Base-by-base conservation (phyloP, 2,797 vertebrate species). In the Arrhamphus sclerolepis region DNA sequence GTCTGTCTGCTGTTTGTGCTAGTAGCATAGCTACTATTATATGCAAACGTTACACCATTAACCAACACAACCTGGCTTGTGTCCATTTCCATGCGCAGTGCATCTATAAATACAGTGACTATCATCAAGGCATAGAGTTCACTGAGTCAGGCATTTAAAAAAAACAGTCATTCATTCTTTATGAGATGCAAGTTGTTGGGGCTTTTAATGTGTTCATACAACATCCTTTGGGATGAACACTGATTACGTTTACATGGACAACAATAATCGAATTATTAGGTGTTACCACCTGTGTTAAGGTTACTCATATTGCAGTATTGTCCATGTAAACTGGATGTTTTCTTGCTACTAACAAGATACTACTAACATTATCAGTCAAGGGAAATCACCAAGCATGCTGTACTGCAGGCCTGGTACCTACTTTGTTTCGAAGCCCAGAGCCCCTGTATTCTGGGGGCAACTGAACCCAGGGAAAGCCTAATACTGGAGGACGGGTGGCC, bases 361-460 rank as follows among this genome's bases (percentile, higher is more conserved):
- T 55, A 7, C 72, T 75, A 67, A 47, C 72, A 61, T 53, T 66
- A 68, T 64, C 62, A 75, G 65, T 59, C 26, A 7, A 26, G n/a
- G 9, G 16, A 39, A 55, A 64, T 61, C 74, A 85, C 54, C 75
- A 69, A 81, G 66, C 87, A 89, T 92, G 86, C 89, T 71, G 34
- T 58, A 40, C 52, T 72, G 63, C 72, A 68, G 52, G 50, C 46
- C 40, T 38, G 60, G 82, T 85, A 94, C 92, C 83, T 94, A 94
- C 93, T 94, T 94, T 93, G 80, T 92, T 93, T 84, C 89, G 89
- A 64, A 93, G 58, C 44, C 90, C 89, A 89, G 91, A 91, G 89
- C 91, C 92, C 75, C 93, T 89, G 83, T 94, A 95, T 74, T 95
- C 93, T 64, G 92, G 91, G 89, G 91, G 92, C 76, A 95, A 88